Conservation (phyloP, 2,797 vertebrate species). For the Karalla daura region DNA sequence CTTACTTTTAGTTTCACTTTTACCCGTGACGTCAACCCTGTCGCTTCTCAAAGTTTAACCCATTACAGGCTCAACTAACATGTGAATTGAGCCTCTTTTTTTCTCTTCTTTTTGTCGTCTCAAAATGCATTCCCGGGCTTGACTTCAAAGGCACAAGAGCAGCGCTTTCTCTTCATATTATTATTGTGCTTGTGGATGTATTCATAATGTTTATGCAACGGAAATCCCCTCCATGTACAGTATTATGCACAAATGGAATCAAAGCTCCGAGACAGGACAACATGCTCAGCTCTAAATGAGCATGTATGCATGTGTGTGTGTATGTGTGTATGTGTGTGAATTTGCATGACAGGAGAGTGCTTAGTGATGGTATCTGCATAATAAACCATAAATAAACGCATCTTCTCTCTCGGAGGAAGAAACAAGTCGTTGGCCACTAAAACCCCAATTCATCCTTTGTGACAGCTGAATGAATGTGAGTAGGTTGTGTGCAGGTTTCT, state of each 20-base stretch:
- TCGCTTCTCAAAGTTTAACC: slow-evolving; percentile 61
- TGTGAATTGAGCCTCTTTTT: not conserved
- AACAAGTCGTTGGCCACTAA: slow-evolving; percentile 33
- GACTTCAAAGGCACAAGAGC: slow-evolving; percentile 19
- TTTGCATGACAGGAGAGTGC: slow-evolving; percentile 22
- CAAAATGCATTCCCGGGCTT: not conserved
- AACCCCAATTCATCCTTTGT: slow-evolving; percentile 21
- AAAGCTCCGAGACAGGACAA: slow-evolving; percentile 15
- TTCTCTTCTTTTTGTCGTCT: not conserved
- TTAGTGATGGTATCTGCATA: slow-evolving; percentile 21
- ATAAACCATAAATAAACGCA: slow-evolving; percentile 23
- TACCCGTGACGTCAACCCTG: not conserved
- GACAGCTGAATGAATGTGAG: slow-evolving; percentile 9
- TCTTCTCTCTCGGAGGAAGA: not conserved
- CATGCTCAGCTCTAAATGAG: slow-evolving; percentile 19
- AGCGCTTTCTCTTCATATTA: slow-evolving; percentile 22
- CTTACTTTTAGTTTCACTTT: slow-evolving; percentile 55
- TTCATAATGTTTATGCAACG: slow-evolving; percentile 12
- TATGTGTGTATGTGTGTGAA: not conserved
- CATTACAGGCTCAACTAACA: slow-evolving; percentile 18
- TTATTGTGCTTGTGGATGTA: slow-evolving; percentile 29
- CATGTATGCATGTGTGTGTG: not conserved
- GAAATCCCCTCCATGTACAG: slow-evolving; percentile 32
- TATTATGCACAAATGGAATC: not conserved
- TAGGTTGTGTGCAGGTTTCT: slow-evolving; percentile 1